Base-by-base conservation (phyloP, 1,140 invertebrate genomes). In the Drosophila bifasciata region DNA sequence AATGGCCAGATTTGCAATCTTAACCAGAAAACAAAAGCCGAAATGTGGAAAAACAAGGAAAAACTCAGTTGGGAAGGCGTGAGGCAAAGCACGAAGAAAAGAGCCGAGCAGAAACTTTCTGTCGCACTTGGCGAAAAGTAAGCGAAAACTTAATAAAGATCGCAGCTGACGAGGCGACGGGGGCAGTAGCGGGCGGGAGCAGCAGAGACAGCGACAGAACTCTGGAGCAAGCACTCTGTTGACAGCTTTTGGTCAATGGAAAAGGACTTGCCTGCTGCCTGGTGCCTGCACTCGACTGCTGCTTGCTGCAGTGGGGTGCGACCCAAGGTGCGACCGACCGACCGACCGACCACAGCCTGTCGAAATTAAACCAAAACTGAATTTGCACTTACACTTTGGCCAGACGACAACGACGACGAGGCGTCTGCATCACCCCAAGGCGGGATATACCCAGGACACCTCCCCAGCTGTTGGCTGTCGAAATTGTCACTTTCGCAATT, bases 71-170 rank as follows among this genome's bases (percentile, higher is more conserved):
- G 81, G 83, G 32, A 86, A 78, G 81, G 74, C 58, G 23, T 7
- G 5, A 25, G 23, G 23, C 23, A 25, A 25, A 36, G 11, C 1
- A 36, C 11, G 4, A 36, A 36, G 5, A 36, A 13, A 11, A 74
- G 81, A 72, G 32, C 56, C 62, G 32, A 49, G 41, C 64, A 51
- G 56, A 88, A 88, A 75, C 70, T 88, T 88, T 88, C 45, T 72
- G 70, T 78, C 74, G 83, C 83, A 81, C 74, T 88, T 69, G 78
- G 71, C 74, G 78, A 88, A 78, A 88, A 88, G 84, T 88, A 88
- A 88, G 83, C 78, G 83, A 88, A 88, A 88, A 88, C 83, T 88
- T 88, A 88, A 88, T 88, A 88, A 88, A 88, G 83, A 88, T 88
- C 83, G 83, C 84, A 79, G 83, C 71, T 75, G 67, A 76, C 62